These are phyloP conservation scores for Hemibagrus guttatus DNA, from an alignment of 2,797 vertebrate species.

Conservation along the genomic window DNA sequence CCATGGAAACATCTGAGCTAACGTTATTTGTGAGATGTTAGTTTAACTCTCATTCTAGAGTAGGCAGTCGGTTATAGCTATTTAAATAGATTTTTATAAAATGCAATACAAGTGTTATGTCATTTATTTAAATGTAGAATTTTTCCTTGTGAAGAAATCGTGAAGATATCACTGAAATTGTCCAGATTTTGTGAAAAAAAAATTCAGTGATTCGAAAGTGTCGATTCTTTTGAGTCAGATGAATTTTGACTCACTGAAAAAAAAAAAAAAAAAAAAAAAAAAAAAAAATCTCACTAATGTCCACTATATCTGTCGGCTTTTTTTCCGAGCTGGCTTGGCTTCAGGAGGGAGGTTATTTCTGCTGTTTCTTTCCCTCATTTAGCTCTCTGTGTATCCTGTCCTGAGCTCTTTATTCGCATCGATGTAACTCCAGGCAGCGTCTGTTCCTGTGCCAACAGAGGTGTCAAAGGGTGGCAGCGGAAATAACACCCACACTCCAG, in stretches of 20 bases:
- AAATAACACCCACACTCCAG: slow-evolving; percentile 66
- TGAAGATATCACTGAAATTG: neutral
- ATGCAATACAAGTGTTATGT: neutral
- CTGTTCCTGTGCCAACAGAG: slow-evolving; percentile 62
- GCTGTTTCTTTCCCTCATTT: slow-evolving; percentile 43
- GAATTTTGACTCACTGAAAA: neutral
- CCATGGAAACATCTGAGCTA: neutral
- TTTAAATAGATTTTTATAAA: neutral
- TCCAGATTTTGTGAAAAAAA: neutral
- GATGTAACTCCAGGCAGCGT: slow-evolving; percentile 59
- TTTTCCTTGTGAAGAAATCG: neutral
- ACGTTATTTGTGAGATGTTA: neutral
- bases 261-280: too few species aligned
- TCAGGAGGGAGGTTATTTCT: slow-evolving; percentile 20
- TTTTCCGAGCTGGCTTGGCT: slow-evolving; percentile 10
- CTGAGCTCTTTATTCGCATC: slow-evolving; percentile 57
- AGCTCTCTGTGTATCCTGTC: slow-evolving; percentile 49
- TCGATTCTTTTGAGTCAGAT: neutral
- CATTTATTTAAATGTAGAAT: neutral
- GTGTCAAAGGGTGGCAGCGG: slow-evolving; percentile 64
- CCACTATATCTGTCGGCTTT: neutral
- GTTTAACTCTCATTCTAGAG: neutral
- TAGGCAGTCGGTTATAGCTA: neutral
- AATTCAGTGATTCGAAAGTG: neutral
- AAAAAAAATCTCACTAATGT: neutral